These are phyloP conservation scores for Argentina silus DNA, from an alignment of 2,797 vertebrate genomes.

Conservation along the genomic window DNA sequence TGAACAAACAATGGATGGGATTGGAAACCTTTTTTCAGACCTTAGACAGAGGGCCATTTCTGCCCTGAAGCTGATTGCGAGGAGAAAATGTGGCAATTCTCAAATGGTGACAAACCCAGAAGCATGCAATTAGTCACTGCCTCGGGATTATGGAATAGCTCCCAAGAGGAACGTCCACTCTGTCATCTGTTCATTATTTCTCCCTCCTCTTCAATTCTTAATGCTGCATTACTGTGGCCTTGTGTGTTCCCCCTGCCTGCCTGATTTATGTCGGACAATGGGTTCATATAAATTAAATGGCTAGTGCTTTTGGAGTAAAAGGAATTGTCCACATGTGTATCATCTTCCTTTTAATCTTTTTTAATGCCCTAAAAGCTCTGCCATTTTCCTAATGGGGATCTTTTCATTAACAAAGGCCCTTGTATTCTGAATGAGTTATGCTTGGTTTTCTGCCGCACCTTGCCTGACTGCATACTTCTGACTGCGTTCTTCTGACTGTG, in stretches of 20 bases:
- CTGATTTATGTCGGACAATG: constrained; percentile 56
- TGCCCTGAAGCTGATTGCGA: constrained; percentile 53
- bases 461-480: constrained; percentile 12
- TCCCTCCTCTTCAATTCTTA: constrained; percentile 55
- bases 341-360: constrained; percentile 56
- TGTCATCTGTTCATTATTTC: constrained; percentile 63
- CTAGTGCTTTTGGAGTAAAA: constrained; percentile 52
- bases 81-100: constrained; percentile 56
- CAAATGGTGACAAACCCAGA: constrained; percentile 65
- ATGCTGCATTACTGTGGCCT: constrained; percentile 39
- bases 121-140: constrained; percentile 70
- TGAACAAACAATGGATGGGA: not conserved
- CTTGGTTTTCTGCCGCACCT: constrained; percentile 18
- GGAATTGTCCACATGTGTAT: constrained; percentile 54
- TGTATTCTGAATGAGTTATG: constrained; percentile 36
- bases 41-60: constrained; percentile 50
- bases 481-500: no score
- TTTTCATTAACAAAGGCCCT: constrained; percentile 43
- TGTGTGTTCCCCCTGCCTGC: constrained; percentile 31
- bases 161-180: constrained; percentile 52
- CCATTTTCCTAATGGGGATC: constrained; percentile 25
- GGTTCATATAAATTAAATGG: constrained; percentile 64
- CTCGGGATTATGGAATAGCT: constrained; percentile 68
- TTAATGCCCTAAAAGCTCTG: constrained; percentile 52
- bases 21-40: constrained; percentile 47